Evolutionary conservation across 2,888 invertebrate genomes (phyloP), one percentile per base, ranked within the genome.

Genomic region (Chalcis sispes): DNA sequence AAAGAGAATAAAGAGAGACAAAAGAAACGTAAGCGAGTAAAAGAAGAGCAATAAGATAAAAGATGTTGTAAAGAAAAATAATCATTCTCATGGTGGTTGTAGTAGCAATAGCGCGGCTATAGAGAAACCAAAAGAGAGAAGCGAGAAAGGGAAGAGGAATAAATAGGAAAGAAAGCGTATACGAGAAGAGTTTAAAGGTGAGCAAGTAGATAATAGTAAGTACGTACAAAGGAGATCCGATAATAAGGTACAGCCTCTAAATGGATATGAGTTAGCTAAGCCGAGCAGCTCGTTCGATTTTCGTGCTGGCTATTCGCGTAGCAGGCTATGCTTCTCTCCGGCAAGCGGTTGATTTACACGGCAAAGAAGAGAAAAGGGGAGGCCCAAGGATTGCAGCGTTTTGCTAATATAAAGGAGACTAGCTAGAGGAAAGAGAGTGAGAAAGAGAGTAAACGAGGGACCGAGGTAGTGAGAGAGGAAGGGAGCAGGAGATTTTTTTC

Each of bases 401-500:
- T n/a, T n/a, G n/a, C n/a, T n/a, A n/a, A n/a, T n/a, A n/a, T n/a
- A n/a, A n/a, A n/a, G n/a, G n/a, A 27, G 52, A 46, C 46, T 46
- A 5, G 46, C 46, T 36, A 7, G 42, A 3, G 59, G 7, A 23
- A n/a, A n/a, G n/a, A n/a, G n/a, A n/a, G n/a, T n/a, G n/a, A n/a
- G n/a, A n/a, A n/a, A n/a, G n/a, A n/a, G n/a, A n/a, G n/a, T n/a
- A n/a, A n/a, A n/a, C n/a, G n/a, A n/a, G n/a, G n/a, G n/a, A n/a
- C n/a, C n/a, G n/a, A n/a, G n/a, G n/a, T n/a, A n/a, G n/a, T n/a
- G n/a, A n/a, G n/a, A n/a, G n/a, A 1, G 25, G 13, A 46, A 59
- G 15, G 10, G 61, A 32, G 27, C 65, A n/a, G 27, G 18, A 1
- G 32, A 7, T 23, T 71, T 79, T 81, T 78, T 79, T 80, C 73